Percentiles rank a stretch among this genome's conserved stretches.
Conservation (phyloP, 2,797 vertebrate genomes). For the Myotis planiceps region DNA sequence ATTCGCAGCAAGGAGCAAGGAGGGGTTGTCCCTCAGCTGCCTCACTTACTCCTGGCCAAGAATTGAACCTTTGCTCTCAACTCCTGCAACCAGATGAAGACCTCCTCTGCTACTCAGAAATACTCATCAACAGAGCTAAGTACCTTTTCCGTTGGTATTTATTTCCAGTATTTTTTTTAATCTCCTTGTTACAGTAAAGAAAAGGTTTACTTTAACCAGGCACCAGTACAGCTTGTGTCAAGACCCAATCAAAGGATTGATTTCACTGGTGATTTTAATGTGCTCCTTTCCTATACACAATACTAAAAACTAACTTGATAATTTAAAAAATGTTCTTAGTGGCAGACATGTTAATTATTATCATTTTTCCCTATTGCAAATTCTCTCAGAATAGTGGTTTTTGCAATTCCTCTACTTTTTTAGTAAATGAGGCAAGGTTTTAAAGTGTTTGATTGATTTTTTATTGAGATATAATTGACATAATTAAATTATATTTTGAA, state of each 20-base stretch:
- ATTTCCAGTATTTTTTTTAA: not conserved
- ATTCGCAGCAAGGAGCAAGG: not conserved
- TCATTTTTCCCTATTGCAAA: not conserved
- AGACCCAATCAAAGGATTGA: not conserved
- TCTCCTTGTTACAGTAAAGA: not conserved
- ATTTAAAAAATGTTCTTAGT: not conserved
- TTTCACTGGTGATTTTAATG: not conserved
- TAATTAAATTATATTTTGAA: not conserved
- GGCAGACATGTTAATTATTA: not conserved
- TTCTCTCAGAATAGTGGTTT: not conserved
- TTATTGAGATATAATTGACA: not conserved
- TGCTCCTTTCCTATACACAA: not conserved
- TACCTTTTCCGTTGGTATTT: slow-evolving; percentile 40
- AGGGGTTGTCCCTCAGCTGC: not conserved
- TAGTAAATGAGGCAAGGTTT: not conserved
- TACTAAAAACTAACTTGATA: not conserved
- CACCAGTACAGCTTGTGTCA: not conserved
- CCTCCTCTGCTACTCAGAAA: not conserved
- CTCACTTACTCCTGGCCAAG: not conserved
- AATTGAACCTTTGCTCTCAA: not conserved
- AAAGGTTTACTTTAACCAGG: slow-evolving; percentile 16
- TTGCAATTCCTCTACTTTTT: not conserved
- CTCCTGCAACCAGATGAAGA: not conserved
- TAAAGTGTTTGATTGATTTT: not conserved
- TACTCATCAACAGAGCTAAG: slow-evolving; percentile 3